Evolutionary conservation across 2,113 vertebrate species (phyloP).

Genomic region (Sceloporus tristichus): DNA sequence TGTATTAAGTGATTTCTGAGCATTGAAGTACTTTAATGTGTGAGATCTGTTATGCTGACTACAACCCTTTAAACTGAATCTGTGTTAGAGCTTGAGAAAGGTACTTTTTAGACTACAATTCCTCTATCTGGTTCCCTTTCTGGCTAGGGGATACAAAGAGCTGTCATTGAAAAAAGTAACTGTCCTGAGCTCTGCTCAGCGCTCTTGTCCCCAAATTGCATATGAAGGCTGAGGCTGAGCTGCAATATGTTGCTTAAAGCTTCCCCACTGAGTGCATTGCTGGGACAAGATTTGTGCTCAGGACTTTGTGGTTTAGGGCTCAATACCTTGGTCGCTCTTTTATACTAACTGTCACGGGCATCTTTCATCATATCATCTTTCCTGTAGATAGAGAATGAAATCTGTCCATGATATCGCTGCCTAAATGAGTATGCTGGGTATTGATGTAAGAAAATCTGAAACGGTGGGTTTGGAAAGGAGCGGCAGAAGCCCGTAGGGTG

Average conservation of each 20-base stretch:
- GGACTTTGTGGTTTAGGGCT: background rate
- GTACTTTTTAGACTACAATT: too few species aligned
- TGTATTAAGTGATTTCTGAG: background rate
- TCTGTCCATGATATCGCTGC: slow-evolving; percentile 17
- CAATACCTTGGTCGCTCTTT: too few species aligned
- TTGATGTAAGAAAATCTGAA: slow-evolving; percentile 47
- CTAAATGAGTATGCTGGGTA: slow-evolving; percentile 32
- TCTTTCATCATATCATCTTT: slow-evolving; percentile 16
- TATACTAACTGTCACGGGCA: background rate
- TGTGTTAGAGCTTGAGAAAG: background rate
- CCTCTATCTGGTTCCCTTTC: too few species aligned
- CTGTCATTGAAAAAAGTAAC: too few species aligned
- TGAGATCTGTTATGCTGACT: too few species aligned
- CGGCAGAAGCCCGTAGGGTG: background rate
- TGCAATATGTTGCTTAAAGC: background rate
- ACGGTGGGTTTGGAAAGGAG: slow-evolving; percentile 32
- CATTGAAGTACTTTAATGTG: background rate
- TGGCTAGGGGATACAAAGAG: too few species aligned
- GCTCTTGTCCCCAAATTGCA: background rate
- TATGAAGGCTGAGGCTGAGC: background rate
- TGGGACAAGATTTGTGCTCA: background rate
- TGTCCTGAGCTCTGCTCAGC: background rate
- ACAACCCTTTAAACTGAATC: background rate
- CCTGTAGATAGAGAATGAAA: slow-evolving; percentile 18
- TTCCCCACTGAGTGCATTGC: slow-evolving; percentile 7